Conservation (phyloP, 2,888 invertebrate genomes). For the Ornithoptera priamus region DNA sequence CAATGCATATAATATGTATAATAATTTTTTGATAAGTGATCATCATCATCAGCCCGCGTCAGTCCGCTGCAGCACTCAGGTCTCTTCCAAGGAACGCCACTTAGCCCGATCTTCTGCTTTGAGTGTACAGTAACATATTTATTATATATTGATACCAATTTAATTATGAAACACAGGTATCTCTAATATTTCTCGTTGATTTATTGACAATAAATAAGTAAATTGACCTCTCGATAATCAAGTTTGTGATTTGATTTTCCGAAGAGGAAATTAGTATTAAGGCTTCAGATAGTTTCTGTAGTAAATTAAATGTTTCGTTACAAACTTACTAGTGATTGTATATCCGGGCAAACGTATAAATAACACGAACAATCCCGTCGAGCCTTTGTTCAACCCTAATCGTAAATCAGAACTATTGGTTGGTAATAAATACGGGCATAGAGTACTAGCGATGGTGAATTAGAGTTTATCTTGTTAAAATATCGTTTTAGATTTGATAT, state of each 20-base stretch:
- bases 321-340: slow-evolving; percentile 33
- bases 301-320: slow-evolving; percentile 27
- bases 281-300: slow-evolving; percentile 11
- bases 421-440: slow-evolving; percentile 72
- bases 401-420: slow-evolving; percentile 78
- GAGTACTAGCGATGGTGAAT: slow-evolving; percentile 76
- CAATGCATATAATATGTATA: too few relatives aligned
- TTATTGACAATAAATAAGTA: slow-evolving; percentile 1
- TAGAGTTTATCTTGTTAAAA: slow-evolving; percentile 76
- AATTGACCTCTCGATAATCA: slow-evolving; percentile 11
- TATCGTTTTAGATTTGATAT: slow-evolving; percentile 62
- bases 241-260: slow-evolving; percentile 16
- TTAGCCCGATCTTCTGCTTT: too few relatives aligned
- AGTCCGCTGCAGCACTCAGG: too few relatives aligned
- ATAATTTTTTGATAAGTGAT: too few relatives aligned
- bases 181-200: neutral
- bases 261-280: slow-evolving; percentile 18
- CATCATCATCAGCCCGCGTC: too few relatives aligned
- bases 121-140: neutral
- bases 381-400: slow-evolving; percentile 55
- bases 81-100: too few relatives aligned
- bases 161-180: neutral
- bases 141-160: neutral
- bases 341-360: slow-evolving; percentile 51
- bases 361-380: slow-evolving; percentile 60